Evolutionary conservation across 2,888 invertebrate genomes (phyloP), one percentile per base, ranked within the genome.

Genomic region (Galerucella calmariensis): DNA sequence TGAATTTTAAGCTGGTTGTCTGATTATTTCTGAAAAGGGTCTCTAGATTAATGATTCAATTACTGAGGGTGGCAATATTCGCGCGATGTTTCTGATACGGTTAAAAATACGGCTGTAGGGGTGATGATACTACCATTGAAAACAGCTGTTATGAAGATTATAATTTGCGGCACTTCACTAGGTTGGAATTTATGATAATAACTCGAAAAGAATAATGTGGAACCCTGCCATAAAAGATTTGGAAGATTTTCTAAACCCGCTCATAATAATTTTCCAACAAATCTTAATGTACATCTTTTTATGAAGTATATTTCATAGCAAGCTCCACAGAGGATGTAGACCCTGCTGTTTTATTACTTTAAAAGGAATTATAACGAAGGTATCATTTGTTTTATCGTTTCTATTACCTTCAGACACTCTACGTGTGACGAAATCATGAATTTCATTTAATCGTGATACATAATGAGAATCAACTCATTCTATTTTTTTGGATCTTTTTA

Each of bases 121-220:
- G 69, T 27, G 62, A 69, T 62, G 62, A 69, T 69, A 62, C 62
- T 62, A 69, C 69, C 69, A 62, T 69, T 62, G 61, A 71, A 71
- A 71, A 71, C 66, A 66, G 71, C 71, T 66, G 66, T 66, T 71
- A 66, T 65, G 58, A 71, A 71, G 71, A 66, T 66, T 63, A 66
- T 66, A 71, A 71, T 71, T 71, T 71, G 71, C 71, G 48, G 66
- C 71, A 71, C 71, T 66, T 71, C 66, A 59, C 71, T 71, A 71
- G 71, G 66, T 56, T 41, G 46, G 71, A 71, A 71, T 71, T 71
- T 71, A 71, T 71, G 71, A 71, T 71, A 71, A 71, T 71, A 71
- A 71, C 66, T 46, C 62, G 65, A 35, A 71, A 71, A 62, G 48
- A 62, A 69, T 62, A 69, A 69, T 67, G 68, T 68, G 58, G 46